Conservation (phyloP, 2,888 invertebrate species). For the Silvanus unidentatus region DNA sequence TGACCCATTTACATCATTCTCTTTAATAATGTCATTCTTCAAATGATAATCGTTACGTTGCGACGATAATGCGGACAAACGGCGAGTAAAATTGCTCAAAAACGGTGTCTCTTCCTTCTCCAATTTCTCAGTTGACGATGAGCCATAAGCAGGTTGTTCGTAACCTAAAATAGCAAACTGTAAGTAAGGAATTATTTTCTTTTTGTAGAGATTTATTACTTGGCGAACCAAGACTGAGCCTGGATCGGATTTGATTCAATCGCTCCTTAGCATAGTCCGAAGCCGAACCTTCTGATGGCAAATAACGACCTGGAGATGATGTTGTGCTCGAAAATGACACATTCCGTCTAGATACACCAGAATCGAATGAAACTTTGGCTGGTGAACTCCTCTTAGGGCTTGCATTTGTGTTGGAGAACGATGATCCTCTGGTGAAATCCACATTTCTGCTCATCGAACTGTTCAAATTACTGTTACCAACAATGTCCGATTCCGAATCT, state of each 20-base stretch:
- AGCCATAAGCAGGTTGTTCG: constrained; percentile 26
- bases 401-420: constrained; percentile 41
- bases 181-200: neutral
- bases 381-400: constrained; percentile 30
- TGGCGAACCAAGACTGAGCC: constrained; percentile 47
- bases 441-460: constrained; percentile 12
- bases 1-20: constrained; percentile 41
- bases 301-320: constrained; percentile 45
- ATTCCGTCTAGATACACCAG: constrained; percentile 31
- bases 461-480: constrained; percentile 31
- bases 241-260: constrained; percentile 54
- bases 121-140: constrained; percentile 13
- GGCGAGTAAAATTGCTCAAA: constrained; percentile 63
- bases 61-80: constrained; percentile 47
- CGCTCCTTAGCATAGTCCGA: constrained; percentile 48
- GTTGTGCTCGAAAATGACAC: constrained; percentile 16
- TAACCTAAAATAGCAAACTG: constrained; percentile 23
- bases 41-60: constrained; percentile 33
- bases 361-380: constrained; percentile 34
- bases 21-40: constrained; percentile 40
- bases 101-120: constrained; percentile 59
- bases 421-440: constrained; percentile 36
- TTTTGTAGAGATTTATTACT: neutral
- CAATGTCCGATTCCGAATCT: constrained; percentile 59
- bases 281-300: constrained; percentile 23